Evolutionary conservation across 2,888 invertebrate species (phyloP).

Genomic region (Xylophagus ater): DNA sequence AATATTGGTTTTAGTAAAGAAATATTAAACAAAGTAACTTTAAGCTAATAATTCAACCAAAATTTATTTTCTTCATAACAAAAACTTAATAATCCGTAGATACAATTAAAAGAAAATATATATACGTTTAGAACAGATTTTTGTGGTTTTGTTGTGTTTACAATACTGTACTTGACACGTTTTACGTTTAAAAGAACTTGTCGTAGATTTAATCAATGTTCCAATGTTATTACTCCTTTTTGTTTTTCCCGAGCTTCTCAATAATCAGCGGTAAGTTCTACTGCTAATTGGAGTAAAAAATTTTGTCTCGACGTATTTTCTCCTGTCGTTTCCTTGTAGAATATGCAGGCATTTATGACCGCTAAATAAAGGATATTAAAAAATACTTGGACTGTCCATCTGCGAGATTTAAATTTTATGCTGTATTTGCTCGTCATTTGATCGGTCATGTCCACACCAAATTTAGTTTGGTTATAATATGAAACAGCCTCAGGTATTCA

Average conservation of each 20-base stretch:
- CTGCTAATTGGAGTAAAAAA: slow-evolving; percentile 18
- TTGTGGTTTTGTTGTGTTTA: slow-evolving; percentile 13
- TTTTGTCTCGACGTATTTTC: slow-evolving; percentile 17
- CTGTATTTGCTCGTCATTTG: neutral
- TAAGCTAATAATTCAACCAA: too few relatives aligned
- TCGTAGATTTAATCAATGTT: slow-evolving; percentile 12
- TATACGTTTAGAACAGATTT: slow-evolving; percentile 13
- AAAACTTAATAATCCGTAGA: too few relatives aligned
- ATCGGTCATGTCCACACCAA: neutral
- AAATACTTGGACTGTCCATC: slow-evolving; percentile 14
- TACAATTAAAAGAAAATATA: too few relatives aligned
- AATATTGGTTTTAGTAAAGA: too few relatives aligned
- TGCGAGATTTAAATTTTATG: slow-evolving; percentile 10
- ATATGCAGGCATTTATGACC: slow-evolving; percentile 14
- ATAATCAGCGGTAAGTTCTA: slow-evolving; percentile 15
- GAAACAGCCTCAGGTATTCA: neutral
- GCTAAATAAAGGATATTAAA: slow-evolving; percentile 15
- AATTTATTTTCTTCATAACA: too few relatives aligned
- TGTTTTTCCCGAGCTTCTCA: slow-evolving; percentile 14
- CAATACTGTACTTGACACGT: slow-evolving; percentile 16
- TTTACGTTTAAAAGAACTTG: slow-evolving; percentile 11
- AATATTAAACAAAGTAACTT: too few relatives aligned
- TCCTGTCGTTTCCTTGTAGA: slow-evolving; percentile 15
- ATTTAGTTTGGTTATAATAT: neutral
- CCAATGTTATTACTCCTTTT: slow-evolving; percentile 12